Evolutionary conservation across 2,888 invertebrate species (phyloP), one percentile per base, ranked within the genome.

Genomic region (Hypolimnas misippus): DNA sequence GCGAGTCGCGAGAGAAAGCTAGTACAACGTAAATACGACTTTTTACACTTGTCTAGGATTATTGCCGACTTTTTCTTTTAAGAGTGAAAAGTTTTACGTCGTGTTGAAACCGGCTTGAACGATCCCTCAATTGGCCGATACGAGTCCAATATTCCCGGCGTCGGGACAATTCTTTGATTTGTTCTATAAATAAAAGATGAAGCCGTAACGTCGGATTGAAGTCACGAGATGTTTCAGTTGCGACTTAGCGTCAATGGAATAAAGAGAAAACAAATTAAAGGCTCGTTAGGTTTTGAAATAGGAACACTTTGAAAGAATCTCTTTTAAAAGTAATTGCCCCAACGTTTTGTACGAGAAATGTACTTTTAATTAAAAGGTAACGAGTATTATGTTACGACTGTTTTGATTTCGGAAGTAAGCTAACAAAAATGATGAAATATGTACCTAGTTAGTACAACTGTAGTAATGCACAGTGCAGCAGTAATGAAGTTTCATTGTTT

Each of bases 151-250:
- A 59, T 2, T 35, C 1, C 14, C 7, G 14, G 58, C 16, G 21
- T 17, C 40, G 17, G 6, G 7, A 21, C 42, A 59, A 52, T 44
- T 10, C 33, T 52, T 21, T 51, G 51, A 44, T 52, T 59, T 59
- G 57, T 53, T 40, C 12, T 38, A 53, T 53, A 49, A 57, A 57
- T 40, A 53, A 40, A 53, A 57, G 52, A 31, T 38, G 49, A 57
- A 31, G 35, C 33, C 44, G 31, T n/a, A 35, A 35, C 42, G 51
- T 52, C 25, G 46, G 53, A 46, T 49, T 10, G 25, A 54, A 46
- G 53, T 49, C 53, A 35, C 17, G 53, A 25, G 54, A 46, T 54
- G 46, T 29, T 60, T 17, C 35, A 14, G 40, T 40, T 8, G 35
- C 44, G 44, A 44, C 53, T 59, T 54, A 54, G 42, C 46, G 59